phyloP scores from a whole-genome alignment of 2,113 vertebrate species.

The Vulpes ferrilata region DNA sequence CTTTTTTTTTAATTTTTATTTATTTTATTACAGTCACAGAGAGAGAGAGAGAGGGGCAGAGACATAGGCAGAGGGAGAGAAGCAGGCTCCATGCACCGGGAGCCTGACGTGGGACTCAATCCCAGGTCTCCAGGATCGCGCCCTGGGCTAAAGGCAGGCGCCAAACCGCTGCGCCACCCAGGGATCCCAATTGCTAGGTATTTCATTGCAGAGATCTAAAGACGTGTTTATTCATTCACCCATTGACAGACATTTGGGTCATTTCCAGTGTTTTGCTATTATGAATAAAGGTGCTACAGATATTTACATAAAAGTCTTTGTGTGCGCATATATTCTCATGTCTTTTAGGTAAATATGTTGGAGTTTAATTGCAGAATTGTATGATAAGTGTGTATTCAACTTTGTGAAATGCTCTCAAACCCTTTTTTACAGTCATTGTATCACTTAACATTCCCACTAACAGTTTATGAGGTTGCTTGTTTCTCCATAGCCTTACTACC shows the following conservation, averaged over 20 bases:
- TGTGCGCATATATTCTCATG: not conserved
- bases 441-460: not conserved
- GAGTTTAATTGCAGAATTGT: not conserved
- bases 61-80: too few relatives aligned
- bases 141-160: too few relatives aligned
- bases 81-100: too few relatives aligned
- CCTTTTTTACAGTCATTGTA: not conserved
- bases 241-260: not conserved
- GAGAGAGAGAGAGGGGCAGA: too few relatives aligned
- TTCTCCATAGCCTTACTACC: not conserved
- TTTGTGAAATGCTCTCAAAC: not conserved
- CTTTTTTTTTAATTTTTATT: too few relatives aligned
- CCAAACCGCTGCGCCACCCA: too few relatives aligned
- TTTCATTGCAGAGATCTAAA: not conserved
- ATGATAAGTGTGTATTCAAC: not conserved
- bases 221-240: not conserved
- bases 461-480: not conserved
- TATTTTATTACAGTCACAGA: too few relatives aligned
- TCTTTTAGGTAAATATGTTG: not conserved
- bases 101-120: too few relatives aligned
- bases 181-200: not conserved
- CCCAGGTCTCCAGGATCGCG: too few relatives aligned
- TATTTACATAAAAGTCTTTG: not conserved
- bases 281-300: not conserved
- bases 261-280: not conserved